phyloP scores from a whole-genome alignment of 35 echinoderm and acorn worm genomes.

The Hemicentrotus pulcherrimus region DNA sequence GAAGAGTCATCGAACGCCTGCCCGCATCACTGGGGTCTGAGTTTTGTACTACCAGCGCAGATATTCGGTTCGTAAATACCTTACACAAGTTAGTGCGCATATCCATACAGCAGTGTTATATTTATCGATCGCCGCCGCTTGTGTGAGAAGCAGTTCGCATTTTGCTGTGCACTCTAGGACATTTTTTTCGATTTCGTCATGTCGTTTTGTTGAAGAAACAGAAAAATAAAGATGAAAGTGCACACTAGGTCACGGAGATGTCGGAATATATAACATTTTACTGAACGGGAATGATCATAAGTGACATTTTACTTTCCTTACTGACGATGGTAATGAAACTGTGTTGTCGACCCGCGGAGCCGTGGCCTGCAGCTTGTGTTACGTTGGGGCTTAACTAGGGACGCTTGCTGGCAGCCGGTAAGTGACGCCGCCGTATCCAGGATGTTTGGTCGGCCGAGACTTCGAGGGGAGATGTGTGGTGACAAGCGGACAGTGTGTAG shows the following conservation, averaged over 20 bases:
- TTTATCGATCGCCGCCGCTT: neutral
- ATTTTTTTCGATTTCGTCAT: neutral
- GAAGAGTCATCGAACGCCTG: no score
- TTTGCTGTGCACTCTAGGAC: neutral
- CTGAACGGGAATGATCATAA: neutral
- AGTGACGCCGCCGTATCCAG: conserved; percentile 13
- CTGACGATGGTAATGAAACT: neutral
- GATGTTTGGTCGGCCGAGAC: neutral
- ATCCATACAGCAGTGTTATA: neutral
- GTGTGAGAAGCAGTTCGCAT: neutral
- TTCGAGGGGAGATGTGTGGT: neutral
- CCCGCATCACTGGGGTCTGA: no score
- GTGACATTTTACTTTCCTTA: neutral
- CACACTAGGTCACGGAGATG: neutral
- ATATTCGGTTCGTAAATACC: no score
- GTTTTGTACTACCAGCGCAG: no score
- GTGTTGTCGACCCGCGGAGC: neutral
- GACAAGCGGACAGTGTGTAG: neutral
- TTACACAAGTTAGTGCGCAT: no score
- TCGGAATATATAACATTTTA: neutral
- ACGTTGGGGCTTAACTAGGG: conserved; percentile 14
- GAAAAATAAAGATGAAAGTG: neutral
- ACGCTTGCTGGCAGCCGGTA: conserved; percentile 1
- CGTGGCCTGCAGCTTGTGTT: neutral
- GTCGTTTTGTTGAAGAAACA: neutral